Evolutionary conservation across 2,113 vertebrate species (phyloP).

Genomic region (Pungitius pungitius): DNA sequence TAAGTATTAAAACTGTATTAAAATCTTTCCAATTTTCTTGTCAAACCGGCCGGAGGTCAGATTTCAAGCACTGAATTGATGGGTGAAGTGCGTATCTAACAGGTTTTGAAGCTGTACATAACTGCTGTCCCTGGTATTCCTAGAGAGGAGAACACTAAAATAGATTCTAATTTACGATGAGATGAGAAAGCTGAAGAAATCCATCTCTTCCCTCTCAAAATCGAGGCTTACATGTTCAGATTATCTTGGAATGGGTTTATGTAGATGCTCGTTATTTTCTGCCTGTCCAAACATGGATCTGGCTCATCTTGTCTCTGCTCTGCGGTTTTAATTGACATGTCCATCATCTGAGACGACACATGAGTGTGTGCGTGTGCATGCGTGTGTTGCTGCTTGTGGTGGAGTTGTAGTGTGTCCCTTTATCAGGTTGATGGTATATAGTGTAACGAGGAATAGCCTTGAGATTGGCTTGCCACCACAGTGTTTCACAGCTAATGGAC

Average conservation of each 20-base stretch:
- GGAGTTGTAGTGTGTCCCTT: not conserved
- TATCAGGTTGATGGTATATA: not conserved
- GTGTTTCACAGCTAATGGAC: not conserved
- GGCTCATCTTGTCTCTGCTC: not conserved
- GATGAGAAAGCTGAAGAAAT: constrained; percentile 6
- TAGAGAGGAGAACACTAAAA: constrained; percentile 41
- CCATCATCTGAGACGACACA: constrained; percentile 19
- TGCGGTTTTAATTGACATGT: constrained; percentile 44
- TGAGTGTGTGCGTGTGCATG: not conserved
- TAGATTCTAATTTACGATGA: constrained; percentile 50
- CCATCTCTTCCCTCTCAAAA: not conserved
- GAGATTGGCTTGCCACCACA: not conserved
- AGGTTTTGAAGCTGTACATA: constrained; percentile 51
- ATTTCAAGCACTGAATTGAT: constrained; percentile 16
- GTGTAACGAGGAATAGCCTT: not conserved
- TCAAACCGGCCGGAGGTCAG: constrained; percentile 7
- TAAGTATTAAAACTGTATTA: not conserved
- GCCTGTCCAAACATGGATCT: constrained; percentile 28
- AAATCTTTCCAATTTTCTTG: not conserved
- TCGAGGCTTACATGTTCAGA: constrained; percentile 24
- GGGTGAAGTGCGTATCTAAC: constrained; percentile 15
- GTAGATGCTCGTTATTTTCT: constrained; percentile 11
- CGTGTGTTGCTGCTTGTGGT: not conserved
- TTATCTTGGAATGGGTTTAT: constrained; percentile 37
- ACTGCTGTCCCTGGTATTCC: constrained; percentile 41